phyloP scores from a whole-genome alignment of 2,113 vertebrate genomes.

The Myiozetetes cayanensis region DNA sequence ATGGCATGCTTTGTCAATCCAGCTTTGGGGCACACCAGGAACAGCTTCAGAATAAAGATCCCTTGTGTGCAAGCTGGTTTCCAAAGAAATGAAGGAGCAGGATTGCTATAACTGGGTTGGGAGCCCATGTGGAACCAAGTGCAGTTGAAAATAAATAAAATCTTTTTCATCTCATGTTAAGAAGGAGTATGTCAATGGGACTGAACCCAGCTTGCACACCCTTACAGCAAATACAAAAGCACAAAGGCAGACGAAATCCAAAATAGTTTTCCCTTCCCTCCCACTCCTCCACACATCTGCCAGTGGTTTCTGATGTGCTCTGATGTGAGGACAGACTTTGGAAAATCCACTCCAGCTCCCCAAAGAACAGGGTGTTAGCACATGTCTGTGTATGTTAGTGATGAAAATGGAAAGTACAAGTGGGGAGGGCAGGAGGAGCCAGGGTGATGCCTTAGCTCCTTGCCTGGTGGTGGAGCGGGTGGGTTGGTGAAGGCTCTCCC shows the following conservation, averaged over 20 bases:
- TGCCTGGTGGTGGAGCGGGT: neutral
- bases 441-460: neutral
- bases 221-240: neutral
- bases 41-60: neutral
- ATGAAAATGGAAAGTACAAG: conserved; percentile 28
- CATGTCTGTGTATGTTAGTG: neutral
- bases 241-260: neutral
- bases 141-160: neutral
- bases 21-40: neutral
- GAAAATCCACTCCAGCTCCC: neutral
- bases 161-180: neutral
- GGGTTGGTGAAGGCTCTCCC: neutral
- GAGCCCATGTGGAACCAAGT: neutral
- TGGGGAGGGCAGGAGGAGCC: neutral
- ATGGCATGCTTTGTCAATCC: neutral
- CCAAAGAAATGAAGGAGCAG: neutral
- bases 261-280: neutral
- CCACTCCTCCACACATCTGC: conserved; percentile 1
- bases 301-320: neutral
- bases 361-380: neutral
- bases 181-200: neutral
- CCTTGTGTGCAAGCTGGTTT: neutral
- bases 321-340: neutral
- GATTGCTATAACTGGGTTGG: neutral
- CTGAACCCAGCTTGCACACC: neutral